phyloP scores from a whole-genome alignment of 2,113 vertebrate species.

The Chinchilla lanigera region DNA sequence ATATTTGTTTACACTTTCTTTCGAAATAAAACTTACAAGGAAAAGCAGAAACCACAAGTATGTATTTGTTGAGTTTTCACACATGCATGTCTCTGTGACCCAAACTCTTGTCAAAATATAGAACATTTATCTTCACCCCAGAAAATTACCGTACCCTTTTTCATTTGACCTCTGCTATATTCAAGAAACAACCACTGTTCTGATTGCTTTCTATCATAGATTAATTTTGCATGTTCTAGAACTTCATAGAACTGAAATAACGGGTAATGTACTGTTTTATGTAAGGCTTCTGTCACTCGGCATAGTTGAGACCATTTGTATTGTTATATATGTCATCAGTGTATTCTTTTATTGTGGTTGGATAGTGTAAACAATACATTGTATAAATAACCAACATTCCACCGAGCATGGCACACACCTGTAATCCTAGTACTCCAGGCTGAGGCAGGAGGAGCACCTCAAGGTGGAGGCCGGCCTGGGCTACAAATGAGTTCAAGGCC shows the following conservation, averaged over 20 bases:
- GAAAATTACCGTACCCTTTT: neutral
- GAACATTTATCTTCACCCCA: neutral
- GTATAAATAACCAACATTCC: neutral
- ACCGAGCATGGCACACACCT: neutral
- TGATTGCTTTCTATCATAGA: neutral
- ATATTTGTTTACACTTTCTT: neutral
- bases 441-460: neutral
- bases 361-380: neutral
- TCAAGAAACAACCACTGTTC: neutral
- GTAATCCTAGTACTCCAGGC: neutral
- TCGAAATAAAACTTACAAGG: conserved; percentile 1
- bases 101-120: neutral
- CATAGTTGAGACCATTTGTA: neutral
- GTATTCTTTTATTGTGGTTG: conserved; percentile 3
- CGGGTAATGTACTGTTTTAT: neutral
- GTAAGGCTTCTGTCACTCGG: neutral
- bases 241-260: neutral
- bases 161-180: neutral
- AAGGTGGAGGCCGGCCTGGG: neutral
- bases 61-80: neutral
- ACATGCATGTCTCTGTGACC: neutral
- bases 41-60: neutral
- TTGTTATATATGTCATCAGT: neutral
- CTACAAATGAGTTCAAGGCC: neutral
- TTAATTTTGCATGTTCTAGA: conserved; percentile 12